Evolutionary conservation across 2,113 vertebrate species (phyloP), one percentile per base, ranked within the genome.

Genomic region (Menidia beryllina): DNA sequence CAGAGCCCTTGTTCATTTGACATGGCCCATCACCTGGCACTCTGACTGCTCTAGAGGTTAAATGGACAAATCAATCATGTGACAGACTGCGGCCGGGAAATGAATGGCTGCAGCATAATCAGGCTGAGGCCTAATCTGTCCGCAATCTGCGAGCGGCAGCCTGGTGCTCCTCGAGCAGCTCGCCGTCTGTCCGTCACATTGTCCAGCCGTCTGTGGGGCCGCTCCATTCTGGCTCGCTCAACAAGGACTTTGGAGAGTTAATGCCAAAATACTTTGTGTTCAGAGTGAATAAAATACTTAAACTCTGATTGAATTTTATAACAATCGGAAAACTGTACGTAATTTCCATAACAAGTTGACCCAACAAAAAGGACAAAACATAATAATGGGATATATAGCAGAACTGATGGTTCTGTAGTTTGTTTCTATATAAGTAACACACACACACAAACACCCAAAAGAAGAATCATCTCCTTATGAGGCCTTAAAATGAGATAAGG

Each of bases 21-120:
- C 88, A 89, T 90, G 87, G 81, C 86, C 90, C 75, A 90, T 89
- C 41, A 67, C 73, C 91, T 79, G 92, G 79, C 79, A 83, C 58
- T 25, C 57, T 78, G 84, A 89, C 76, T 87, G 86, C 83, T 89
- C 81, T 57, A 89, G 86, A 93, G 88, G 47, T 93, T 93, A 95
- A 92, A 94, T 91, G 79, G 77, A 91, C 86, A 89, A 91, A 91
- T 94, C 92, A 94, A 86, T 92, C 85, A 92, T 88, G 67, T 91
- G 90, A 89, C 75, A 93, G 87, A 86, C 88, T 75, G 89, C 72
- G 82, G 81, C 74, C 81, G 79, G 88, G 87, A 92, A 94, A 89
- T 90, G 85, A 94, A 82, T 89, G 81, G 80, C 85, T 92, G 81
- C 65, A 85, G 80, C 83, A 70, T 91, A 91, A 94, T 89, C 82